These are phyloP conservation scores for Tetheella fluctuosa DNA, from an alignment of 2,888 invertebrate species.

Conservation along the genomic window DNA sequence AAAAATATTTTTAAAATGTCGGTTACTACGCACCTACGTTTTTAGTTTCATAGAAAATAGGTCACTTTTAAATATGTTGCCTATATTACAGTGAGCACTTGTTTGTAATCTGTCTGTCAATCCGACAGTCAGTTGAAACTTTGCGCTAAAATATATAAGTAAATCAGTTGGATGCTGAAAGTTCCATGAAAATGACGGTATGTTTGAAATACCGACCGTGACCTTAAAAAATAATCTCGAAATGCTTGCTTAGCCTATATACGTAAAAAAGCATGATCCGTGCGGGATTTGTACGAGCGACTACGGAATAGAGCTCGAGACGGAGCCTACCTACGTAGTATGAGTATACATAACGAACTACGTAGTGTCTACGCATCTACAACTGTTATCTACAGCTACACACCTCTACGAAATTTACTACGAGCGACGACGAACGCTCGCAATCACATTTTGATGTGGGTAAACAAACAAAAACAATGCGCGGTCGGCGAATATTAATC, in stretches of 20 bases:
- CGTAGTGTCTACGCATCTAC: constrained; percentile 14
- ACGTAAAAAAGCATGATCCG: background rate
- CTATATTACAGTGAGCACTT: background rate
- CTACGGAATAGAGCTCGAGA: constrained; percentile 12
- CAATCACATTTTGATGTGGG: constrained; percentile 33
- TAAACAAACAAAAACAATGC: constrained; percentile 64
- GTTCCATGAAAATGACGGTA: background rate
- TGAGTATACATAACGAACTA: constrained; percentile 10
- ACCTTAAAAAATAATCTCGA: no score
- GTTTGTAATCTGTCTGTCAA: constrained; percentile 7
- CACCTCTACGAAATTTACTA: constrained; percentile 13
- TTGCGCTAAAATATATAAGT: background rate
- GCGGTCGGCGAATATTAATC: constrained; percentile 30
- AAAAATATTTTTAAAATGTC: no score
- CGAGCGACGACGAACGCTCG: constrained; percentile 15
- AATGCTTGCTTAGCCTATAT: no score
- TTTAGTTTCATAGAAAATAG: constrained; percentile 5
- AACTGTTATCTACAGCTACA: constrained; percentile 15
- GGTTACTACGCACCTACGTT: background rate
- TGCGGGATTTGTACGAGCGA: background rate
- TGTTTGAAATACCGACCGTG: no score
- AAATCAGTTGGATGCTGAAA: background rate
- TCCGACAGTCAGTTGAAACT: background rate
- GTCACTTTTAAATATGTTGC: background rate
- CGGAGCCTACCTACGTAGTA: constrained; percentile 14